Evolutionary conservation across 2,797 vertebrate genomes (phyloP), one percentile per base, ranked within the genome.

Genomic region (Notamacropus eugenii): DNA sequence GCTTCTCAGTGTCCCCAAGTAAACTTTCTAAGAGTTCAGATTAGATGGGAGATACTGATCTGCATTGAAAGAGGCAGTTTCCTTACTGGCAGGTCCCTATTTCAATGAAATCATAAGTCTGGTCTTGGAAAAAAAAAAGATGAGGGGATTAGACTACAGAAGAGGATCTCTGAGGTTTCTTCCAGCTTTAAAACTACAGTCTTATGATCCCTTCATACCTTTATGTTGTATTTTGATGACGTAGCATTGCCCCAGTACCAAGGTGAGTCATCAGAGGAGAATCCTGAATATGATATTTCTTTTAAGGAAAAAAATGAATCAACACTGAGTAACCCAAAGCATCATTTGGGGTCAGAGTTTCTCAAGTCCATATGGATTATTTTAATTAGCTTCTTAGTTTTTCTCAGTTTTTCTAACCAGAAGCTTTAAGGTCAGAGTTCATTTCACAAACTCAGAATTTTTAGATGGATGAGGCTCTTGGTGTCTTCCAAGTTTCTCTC

Each of bases 401-500:
- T 40, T 91, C 74, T 9, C 16, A 9, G 54, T 16, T 40, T 74
- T 40, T 74, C 92, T 96, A 93, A 90, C n/a, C 74, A 46, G 62
- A 55, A 13, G 62, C 90, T 55, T 56, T 90, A 52, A 50, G 27
- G 90, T 16, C 57, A 56, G 50, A 16, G 29, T 58, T 56, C 90
- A 55, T 16, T 34, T 52, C n/a, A 91, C 67, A 94, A 74, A 90
- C 34, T 96, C 95, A 97, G 91, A 46, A 91, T 90, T 91, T 92
- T 94, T 2, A 55, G 92, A 54, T 40, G 12, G 95, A 91, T 96
- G 59, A 95, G 92, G 92, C 92, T 58, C 1, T 93, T 56, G 94
- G 91, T 27, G 50, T 90, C 46, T 27, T 90, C 91, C 54, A 50
- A 22, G 11, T 92, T 91, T 95, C 93, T 58, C 27, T 3, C 56